Evolutionary conservation across 2,888 invertebrate genomes (phyloP).

Genomic region (Epistrophe eligans): DNA sequence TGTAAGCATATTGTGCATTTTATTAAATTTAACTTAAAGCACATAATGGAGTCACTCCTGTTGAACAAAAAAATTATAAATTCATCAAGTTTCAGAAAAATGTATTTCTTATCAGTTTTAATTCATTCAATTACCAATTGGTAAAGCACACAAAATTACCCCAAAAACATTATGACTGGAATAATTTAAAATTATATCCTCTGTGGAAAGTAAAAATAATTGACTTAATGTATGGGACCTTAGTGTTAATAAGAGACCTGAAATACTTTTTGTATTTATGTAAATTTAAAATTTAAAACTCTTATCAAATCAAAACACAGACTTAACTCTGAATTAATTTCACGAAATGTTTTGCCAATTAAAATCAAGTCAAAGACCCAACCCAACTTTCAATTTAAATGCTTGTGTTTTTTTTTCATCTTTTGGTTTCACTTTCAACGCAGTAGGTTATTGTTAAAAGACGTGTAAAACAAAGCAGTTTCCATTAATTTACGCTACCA

Average conservation of each 20-base stretch:
- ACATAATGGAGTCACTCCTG: too few relatives aligned
- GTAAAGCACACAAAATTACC: not conserved
- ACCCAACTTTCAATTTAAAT: constrained; percentile 63
- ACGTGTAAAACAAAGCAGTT: constrained; percentile 13
- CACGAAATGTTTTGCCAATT: constrained; percentile 36
- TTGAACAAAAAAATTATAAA: too few relatives aligned
- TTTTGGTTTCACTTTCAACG: constrained; percentile 50
- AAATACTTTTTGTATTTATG: not conserved
- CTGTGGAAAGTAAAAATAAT: not conserved
- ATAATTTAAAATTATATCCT: not conserved
- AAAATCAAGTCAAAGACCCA: constrained; percentile 42
- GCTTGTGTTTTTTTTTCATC: not conserved
- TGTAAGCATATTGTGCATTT: too few relatives aligned
- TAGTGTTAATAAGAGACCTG: not conserved
- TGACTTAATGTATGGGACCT: not conserved
- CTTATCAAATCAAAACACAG: not conserved
- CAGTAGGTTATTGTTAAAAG: constrained; percentile 21
- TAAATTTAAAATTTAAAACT: not conserved
- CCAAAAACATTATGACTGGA: not conserved
- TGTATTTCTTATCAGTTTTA: too few relatives aligned
- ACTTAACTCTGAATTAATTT: constrained; percentile 1
- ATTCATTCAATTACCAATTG: too few relatives aligned
- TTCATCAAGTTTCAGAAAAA: too few relatives aligned
- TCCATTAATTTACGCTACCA: not conserved
- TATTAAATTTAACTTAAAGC: too few relatives aligned